A percentile compares a stretch with the other conserved stretches of the same genome.
Conservation (phyloP, 2,888 invertebrate species). For the Fragum whitleyi region DNA sequence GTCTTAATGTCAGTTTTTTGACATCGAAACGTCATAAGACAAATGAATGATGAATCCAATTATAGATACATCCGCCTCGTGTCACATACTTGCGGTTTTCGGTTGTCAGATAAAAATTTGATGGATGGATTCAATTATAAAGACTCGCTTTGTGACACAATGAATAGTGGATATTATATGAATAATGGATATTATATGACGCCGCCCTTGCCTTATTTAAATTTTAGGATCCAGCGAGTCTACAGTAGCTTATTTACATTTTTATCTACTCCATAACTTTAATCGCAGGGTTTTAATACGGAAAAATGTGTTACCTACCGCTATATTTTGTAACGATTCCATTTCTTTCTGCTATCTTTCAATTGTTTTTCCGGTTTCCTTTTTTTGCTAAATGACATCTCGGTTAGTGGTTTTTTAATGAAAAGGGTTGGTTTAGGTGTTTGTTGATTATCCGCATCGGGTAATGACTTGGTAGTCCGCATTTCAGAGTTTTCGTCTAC, state of each 20-base stretch:
- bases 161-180: too few relatives aligned
- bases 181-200: neutral
- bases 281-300: too few relatives aligned
- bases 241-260: neutral
- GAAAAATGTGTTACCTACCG: neutral
- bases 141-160: too few relatives aligned
- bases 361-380: neutral
- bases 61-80: neutral
- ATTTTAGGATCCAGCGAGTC: neutral
- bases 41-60: neutral
- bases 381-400: conserved; percentile 30
- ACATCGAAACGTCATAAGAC: neutral
- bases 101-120: conserved; percentile 9
- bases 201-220: neutral
- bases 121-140: too few relatives aligned
- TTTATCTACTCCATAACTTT: too few relatives aligned
- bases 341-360: conserved; percentile 7
- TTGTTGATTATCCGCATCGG: neutral
- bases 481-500: neutral
- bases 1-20: neutral
- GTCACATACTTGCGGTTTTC: neutral
- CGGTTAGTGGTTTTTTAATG: conserved; percentile 37
- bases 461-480: neutral
- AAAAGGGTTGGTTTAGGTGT: conserved; percentile 34
- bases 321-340: conserved; percentile 32